Evolutionary conservation across 2,797 vertebrate genomes (phyloP), one percentile per base, ranked within the genome.

Genomic region (Tiaroga cobitis): DNA sequence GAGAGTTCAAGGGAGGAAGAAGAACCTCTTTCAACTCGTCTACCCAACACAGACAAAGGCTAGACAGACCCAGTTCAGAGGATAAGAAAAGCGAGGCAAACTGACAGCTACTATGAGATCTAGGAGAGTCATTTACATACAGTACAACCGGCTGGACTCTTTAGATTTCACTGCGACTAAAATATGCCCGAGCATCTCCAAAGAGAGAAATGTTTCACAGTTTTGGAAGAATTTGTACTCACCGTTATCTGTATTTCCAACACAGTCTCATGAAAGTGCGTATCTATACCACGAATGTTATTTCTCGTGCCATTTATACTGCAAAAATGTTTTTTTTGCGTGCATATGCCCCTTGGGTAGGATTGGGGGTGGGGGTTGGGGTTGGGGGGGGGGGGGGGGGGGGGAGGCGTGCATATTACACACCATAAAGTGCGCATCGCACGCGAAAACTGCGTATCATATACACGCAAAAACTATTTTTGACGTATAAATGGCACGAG

Each of bases 171-270:
- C 51, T n/a, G 32, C 32, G 2, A 32, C 68, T 56, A 81, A 91
- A 87, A 89, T 89, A 91, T 88, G 89, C 90, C 91, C 24, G 1
- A 70, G 80, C 89, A 87, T 88, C 86, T 89, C 85, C 85, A 87
- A 84, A 90, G 92, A 84, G 87, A 90, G 89, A 92, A 92, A 46
- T 46, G 15, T 90, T 92, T 90, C 19, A 69, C 5, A 54, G 18
- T 79, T 78, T 79, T 63, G 15, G 8, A 34, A 34, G 29, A 51
- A 37, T 37, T 19, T 34, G 7, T 15, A 34, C 46, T 49, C n/a
- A 49, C 4, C 1, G 1, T 5, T 61, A 13, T 26, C 10, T 13
- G 19, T 21, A 21, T 11, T 13, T 51, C 5, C 29, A 29, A 29
- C 29, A 29, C 29, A 29, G 29, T 29, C 29, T 29, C 29, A 2